A percentile compares a stretch with the other conserved stretches of the same genome.
These are phyloP conservation scores for Drosophila falleni DNA, from an alignment of 2,888 invertebrate genomes.

Conservation along the genomic window DNA sequence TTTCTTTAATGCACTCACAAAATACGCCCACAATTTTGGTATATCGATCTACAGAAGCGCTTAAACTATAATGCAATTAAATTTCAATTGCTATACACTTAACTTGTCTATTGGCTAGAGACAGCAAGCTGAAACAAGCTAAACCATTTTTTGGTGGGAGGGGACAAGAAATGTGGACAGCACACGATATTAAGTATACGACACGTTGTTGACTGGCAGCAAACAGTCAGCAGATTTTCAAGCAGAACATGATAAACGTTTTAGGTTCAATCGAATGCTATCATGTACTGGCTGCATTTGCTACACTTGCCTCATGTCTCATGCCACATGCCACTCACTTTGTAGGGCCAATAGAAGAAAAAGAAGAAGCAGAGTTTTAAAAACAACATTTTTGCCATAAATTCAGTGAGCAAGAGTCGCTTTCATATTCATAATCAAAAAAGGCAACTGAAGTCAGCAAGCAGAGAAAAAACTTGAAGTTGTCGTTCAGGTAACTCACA, in stretches of 20 bases:
- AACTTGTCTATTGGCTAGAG: neutral
- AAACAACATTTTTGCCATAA: constrained; percentile 28
- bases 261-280: constrained; percentile 25
- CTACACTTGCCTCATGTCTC: constrained; percentile 5
- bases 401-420: constrained; percentile 18
- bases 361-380: constrained; percentile 4
- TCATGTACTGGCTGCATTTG: constrained; percentile 1
- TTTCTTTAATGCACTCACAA: neutral
- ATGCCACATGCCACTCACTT: neutral
- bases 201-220: constrained; percentile 20
- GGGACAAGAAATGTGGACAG: neutral
- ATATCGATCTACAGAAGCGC: constrained; percentile 19
- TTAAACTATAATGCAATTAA: constrained; percentile 39
- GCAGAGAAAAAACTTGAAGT: constrained; percentile 9
- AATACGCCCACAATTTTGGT: neutral
- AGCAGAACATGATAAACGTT: constrained; percentile 59
- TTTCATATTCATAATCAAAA: constrained; percentile 50
- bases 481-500: constrained; percentile 23
- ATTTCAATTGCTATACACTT: constrained; percentile 50
- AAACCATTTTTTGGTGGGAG: neutral
- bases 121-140: neutral
- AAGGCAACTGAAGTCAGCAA: constrained; percentile 19
- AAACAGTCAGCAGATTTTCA: constrained; percentile 13
- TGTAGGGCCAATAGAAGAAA: constrained; percentile 6
- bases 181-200: constrained; percentile 44